Percentiles rank a stretch among this genome's conserved stretches.
Evolutionary conservation across 2,888 invertebrate species (phyloP).

Genomic region (Epirrhoe tristata): DNA sequence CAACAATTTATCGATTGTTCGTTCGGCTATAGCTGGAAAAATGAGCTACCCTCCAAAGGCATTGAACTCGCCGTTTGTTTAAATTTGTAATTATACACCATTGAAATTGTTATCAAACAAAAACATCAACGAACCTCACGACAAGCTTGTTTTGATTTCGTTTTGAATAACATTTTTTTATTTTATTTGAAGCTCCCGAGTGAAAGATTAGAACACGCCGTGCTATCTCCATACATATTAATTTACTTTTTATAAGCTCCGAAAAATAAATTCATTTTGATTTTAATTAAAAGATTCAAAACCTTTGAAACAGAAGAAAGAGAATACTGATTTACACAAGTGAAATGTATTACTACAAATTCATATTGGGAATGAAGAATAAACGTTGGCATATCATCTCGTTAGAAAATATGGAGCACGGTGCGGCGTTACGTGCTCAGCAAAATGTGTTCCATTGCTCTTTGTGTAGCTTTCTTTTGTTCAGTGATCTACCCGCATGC

Average conservation of each 20-base stretch:
- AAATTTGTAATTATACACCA: too few species aligned
- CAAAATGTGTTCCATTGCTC: constrained; percentile 80
- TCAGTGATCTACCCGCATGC: constrained; percentile 70
- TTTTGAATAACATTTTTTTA: constrained; percentile 43
- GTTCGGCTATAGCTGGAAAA: too few species aligned
- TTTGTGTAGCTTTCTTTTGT: constrained; percentile 80
- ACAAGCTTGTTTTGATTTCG: constrained; percentile 39
- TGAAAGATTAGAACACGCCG: constrained; percentile 31
- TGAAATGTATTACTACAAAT: constrained; percentile 57
- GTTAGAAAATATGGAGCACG: constrained; percentile 81
- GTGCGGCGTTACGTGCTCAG: constrained; percentile 66
- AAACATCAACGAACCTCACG: constrained; percentile 31
- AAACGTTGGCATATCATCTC: constrained; percentile 77
- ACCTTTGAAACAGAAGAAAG: constrained; percentile 20
- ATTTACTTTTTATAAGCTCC: constrained; percentile 30
- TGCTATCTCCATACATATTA: constrained; percentile 24
- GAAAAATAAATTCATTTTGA: constrained; percentile 15
- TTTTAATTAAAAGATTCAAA: constrained; percentile 28
- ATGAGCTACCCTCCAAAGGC: too few species aligned
- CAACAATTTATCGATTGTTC: too few species aligned
- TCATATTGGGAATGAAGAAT: constrained; percentile 63
- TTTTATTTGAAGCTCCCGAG: constrained; percentile 40
- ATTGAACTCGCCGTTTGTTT: too few species aligned
- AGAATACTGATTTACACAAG: constrained; percentile 30
- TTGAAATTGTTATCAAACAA: not conserved